These are phyloP conservation scores for Drosophila navojoa DNA, from an alignment of 1,140 invertebrate species.

Conservation along the genomic window DNA sequence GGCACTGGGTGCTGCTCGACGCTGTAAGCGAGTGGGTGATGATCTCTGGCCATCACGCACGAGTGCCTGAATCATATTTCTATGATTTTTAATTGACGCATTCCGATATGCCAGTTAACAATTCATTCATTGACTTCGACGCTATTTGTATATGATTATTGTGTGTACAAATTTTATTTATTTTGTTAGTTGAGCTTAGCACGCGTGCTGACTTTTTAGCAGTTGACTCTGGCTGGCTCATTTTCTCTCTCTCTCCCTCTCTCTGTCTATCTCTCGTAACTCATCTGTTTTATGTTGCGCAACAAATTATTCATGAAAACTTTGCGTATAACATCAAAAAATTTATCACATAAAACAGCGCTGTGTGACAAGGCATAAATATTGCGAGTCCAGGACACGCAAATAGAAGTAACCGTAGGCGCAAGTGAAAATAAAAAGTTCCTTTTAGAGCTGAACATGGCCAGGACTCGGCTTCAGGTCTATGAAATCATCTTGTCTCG, in stretches of 20 bases:
- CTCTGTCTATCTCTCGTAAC: slow-evolving; percentile 4
- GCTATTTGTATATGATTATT: slow-evolving; percentile 27
- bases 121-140: slow-evolving; percentile 61
- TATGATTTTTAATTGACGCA: slow-evolving; percentile 76
- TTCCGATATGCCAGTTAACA: slow-evolving; percentile 69
- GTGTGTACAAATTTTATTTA: slow-evolving; percentile 20
- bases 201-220: slow-evolving; percentile 49
- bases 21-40: not conserved
- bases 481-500: not conserved
- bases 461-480: not conserved
- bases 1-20: not conserved
- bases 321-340: slow-evolving; percentile 61
- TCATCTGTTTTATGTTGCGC: slow-evolving; percentile 57
- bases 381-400: slow-evolving; percentile 5
- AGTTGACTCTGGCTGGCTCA: slow-evolving; percentile 35
- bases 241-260: not conserved
- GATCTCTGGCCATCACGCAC: slow-evolving; percentile 51
- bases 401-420: slow-evolving; percentile 1
- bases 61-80: slow-evolving; percentile 70
- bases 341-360: slow-evolving; percentile 53
- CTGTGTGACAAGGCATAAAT: slow-evolving; percentile 44
- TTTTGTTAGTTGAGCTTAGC: slow-evolving; percentile 37
- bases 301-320: slow-evolving; percentile 54
- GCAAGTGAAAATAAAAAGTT: slow-evolving; percentile 24
- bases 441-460: not conserved